Evolutionary conservation across 2,888 invertebrate species (phyloP).

Genomic region (Ceraclea dissimilis): DNA sequence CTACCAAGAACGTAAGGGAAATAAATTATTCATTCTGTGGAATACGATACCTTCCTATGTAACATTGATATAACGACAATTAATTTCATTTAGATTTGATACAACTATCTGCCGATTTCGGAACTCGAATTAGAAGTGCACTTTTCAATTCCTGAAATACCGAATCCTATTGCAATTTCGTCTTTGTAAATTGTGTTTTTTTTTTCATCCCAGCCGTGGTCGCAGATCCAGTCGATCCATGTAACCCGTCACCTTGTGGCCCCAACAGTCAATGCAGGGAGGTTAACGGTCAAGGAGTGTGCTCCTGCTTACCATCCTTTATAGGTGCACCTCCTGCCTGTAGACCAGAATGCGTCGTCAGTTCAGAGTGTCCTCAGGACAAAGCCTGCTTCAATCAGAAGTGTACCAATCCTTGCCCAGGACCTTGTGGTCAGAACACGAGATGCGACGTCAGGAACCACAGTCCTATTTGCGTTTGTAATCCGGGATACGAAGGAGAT

Average conservation of each 20-base stretch:
- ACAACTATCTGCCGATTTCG: too few relatives aligned
- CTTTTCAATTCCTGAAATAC: background rate
- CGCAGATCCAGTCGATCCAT: constrained; percentile 46
- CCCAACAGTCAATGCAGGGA: constrained; percentile 70
- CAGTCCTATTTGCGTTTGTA: constrained; percentile 63
- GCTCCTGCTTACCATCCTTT: constrained; percentile 59
- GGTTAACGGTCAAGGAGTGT: constrained; percentile 61
- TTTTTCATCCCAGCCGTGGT: constrained; percentile 31
- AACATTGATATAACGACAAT: too few relatives aligned
- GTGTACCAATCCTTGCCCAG: constrained; percentile 65
- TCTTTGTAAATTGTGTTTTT: background rate
- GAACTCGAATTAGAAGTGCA: background rate
- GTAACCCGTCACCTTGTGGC: constrained; percentile 72
- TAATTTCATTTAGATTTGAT: too few relatives aligned
- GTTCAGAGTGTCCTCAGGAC: constrained; percentile 61
- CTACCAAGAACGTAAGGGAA: constrained; percentile 46
- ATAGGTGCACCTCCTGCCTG: constrained; percentile 66
- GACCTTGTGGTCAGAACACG: constrained; percentile 64
- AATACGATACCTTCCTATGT: too few relatives aligned
- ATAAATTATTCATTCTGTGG: background rate
- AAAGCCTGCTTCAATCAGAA: constrained; percentile 61
- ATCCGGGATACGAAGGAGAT: constrained; percentile 53
- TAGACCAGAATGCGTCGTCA: constrained; percentile 64
- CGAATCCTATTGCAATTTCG: too few relatives aligned
- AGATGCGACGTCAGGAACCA: constrained; percentile 66